These are phyloP conservation scores for Busseola fusca DNA, from an alignment of 2,888 invertebrate genomes.

Conservation along the genomic window DNA sequence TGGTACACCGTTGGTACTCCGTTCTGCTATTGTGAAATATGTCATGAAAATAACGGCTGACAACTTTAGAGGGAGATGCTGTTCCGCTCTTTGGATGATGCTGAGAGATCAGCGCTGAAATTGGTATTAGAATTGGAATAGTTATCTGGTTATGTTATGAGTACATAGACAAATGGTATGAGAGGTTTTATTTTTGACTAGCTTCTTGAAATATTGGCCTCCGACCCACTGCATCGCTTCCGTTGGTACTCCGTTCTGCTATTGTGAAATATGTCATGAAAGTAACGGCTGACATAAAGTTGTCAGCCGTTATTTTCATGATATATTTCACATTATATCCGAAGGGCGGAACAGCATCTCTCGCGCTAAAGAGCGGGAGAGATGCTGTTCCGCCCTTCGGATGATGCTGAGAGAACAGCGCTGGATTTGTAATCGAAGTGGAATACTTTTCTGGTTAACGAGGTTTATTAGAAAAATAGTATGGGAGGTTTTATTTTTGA, in stretches of 20 bases:
- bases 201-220: too few relatives aligned
- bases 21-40: constrained; percentile 79
- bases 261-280: constrained; percentile 84
- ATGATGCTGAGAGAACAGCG: constrained; percentile 62
- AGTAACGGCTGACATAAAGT: constrained; percentile 76
- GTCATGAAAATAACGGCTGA: constrained; percentile 80
- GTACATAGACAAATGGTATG: not conserved
- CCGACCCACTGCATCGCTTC: constrained; percentile 32
- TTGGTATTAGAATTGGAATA: constrained; percentile 26
- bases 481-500: not conserved
- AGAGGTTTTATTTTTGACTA: not conserved
- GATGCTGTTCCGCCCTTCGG: constrained; percentile 62
- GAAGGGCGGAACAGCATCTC: too few relatives aligned
- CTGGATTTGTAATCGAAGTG: constrained; percentile 31
- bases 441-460: not conserved
- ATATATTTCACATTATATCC: too few relatives aligned
- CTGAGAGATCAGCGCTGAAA: constrained; percentile 53
- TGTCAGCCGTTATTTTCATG: too few relatives aligned
- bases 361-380: too few relatives aligned
- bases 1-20: constrained; percentile 69
- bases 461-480: not conserved
- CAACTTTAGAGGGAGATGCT: constrained; percentile 67
- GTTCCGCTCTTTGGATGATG: constrained; percentile 66
- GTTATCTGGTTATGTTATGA: not conserved
- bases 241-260: constrained; percentile 67